Base-by-base conservation (phyloP, 2,888 invertebrate species). In the Thymelicus sylvestris region DNA sequence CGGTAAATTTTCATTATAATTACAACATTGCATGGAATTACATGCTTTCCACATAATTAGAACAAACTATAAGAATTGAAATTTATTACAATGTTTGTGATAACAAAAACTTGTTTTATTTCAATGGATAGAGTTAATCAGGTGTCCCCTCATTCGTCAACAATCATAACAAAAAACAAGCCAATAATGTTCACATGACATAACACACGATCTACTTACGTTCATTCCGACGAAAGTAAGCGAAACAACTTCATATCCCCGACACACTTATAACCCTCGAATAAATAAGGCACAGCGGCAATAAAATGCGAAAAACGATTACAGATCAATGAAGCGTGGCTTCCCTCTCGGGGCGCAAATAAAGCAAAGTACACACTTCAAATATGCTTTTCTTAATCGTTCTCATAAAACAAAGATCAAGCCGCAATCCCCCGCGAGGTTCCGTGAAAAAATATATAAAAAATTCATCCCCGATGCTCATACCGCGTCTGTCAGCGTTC, bases 341-440 rank as follows among this genome's bases (percentile, higher is more conserved):
- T 90, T 88, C 90, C 92, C 93, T 90, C 89, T 87, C 82, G 86
- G 87, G 87, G 89, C 86, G 89, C 91, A 92, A 93, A 92, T 92
- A 93, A 92, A 89, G 88, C 83, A 84, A 89, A 92, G 91, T 92
- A 92, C 91, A 92, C 93, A 93, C 93, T 93, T 91, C 92, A 93
- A 93, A 93, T 93, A 93, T 93, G 93, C 93, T 92, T 93, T 93
- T 93, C 93, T 93, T 93, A 93, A 93, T 93, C 93, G 93, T 93
- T 93, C 93, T 93, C 93, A 92, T 93, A 93, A 93, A 93, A 93
- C 93, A 93, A 93, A 93, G 93, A 93, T 92, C 93, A 92, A 87
- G 83, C 80, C 83, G 81, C 85, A 84, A 86, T 86, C 92, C 88
- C 92, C 92, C 91, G 85, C 80, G 89, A 81, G 61, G 55, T 71